Conservation (phyloP, 2,888 invertebrate genomes). For the Timema podura region DNA sequence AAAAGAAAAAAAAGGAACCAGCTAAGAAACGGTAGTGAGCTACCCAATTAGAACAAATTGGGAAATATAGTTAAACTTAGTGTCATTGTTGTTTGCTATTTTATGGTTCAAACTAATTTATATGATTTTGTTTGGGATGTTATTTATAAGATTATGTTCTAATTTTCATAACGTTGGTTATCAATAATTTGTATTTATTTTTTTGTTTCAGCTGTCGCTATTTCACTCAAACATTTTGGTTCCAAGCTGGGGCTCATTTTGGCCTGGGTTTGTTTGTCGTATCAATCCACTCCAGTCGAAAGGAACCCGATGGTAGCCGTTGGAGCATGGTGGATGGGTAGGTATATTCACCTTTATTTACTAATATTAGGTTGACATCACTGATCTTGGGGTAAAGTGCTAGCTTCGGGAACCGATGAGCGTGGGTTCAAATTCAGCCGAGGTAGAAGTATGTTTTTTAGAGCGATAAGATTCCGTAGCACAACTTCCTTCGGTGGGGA, state of each 20-base stretch:
- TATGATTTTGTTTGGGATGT: not conserved
- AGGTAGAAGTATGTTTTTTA: constrained; percentile 33
- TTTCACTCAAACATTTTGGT: constrained; percentile 43
- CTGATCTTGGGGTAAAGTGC: too few species aligned
- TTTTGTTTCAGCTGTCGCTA: constrained; percentile 31
- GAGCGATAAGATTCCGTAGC: too few species aligned
- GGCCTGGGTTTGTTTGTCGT: constrained; percentile 36
- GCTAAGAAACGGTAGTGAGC: too few species aligned
- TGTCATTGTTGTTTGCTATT: too few species aligned
- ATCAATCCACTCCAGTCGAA: not conserved
- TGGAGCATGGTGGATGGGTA: constrained; percentile 41
- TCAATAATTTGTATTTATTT: not conserved
- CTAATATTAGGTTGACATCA: too few species aligned
- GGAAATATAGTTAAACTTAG: too few species aligned
- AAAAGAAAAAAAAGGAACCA: too few species aligned
- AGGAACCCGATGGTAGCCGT: not conserved
- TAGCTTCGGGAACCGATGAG: too few species aligned
- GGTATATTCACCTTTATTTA: not conserved
- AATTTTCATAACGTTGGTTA: not conserved
- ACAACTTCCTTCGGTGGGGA: too few species aligned
- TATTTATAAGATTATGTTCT: constrained; percentile 5
- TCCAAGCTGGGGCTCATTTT: constrained; percentile 44
- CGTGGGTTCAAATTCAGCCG: constrained; percentile 19
- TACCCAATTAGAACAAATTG: too few species aligned
- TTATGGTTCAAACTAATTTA: too few species aligned